Evolutionary conservation across 2,888 invertebrate species (phyloP).

Genomic region (Polydrusus tereticollis): DNA sequence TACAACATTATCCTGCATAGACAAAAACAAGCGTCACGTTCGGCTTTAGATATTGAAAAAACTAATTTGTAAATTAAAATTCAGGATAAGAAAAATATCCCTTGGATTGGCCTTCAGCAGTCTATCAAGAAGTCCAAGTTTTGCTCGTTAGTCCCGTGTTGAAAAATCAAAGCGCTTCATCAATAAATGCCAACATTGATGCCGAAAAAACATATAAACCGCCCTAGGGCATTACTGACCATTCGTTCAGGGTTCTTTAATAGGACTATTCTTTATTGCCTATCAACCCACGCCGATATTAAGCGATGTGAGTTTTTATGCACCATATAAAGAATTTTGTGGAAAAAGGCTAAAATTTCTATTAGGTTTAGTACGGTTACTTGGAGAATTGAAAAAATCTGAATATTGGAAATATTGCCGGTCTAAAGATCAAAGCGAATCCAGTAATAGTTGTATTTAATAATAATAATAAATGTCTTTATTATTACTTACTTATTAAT

Average conservation of each 20-base stretch:
- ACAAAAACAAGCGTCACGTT: no score
- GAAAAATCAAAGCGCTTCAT: conserved; percentile 30
- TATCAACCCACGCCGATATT: conserved; percentile 35
- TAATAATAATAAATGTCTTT: no score
- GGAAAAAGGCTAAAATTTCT: conserved; percentile 8
- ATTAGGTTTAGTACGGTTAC: not conserved
- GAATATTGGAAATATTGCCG: no score
- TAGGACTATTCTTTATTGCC: conserved; percentile 25
- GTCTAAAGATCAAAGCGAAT: no score
- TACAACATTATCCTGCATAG: no score
- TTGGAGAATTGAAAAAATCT: not conserved
- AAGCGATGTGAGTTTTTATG: conserved; percentile 27
- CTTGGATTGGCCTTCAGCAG: not conserved
- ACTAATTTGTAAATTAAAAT: not conserved
- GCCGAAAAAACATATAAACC: conserved; percentile 38
- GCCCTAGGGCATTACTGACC: conserved; percentile 34
- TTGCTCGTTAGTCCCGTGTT: not conserved
- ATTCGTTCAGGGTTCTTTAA: conserved; percentile 31
- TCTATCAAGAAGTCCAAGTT: not conserved
- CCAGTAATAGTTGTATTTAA: no score
- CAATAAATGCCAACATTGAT: conserved; percentile 40
- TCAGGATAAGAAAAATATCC: not conserved
- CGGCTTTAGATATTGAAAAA: not conserved
- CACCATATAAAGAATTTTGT: conserved; percentile 12
- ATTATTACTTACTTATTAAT: no score